Percentiles rank a stretch among this genome's conserved stretches.
Evolutionary conservation across 2,797 vertebrate species (phyloP).

Genomic region (Margarornis squamiger): DNA sequence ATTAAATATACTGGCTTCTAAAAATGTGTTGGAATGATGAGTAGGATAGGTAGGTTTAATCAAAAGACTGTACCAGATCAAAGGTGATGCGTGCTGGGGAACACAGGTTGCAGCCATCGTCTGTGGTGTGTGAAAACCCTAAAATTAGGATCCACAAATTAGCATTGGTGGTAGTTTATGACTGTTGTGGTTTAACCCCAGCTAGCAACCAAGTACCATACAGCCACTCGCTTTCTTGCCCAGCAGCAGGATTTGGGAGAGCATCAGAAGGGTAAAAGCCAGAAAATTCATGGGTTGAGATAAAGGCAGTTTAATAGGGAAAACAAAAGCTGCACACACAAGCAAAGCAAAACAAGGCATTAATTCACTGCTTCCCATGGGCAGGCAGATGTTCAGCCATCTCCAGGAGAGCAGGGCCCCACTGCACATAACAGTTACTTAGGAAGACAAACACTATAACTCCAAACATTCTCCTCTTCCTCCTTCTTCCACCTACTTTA

Average conservation of each 20-base stretch:
- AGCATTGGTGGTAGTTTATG: background rate
- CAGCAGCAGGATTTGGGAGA: background rate
- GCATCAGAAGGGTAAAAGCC: background rate
- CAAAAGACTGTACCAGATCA: background rate
- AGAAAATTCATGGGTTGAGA: background rate
- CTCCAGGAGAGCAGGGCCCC: background rate
- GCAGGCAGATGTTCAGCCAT: background rate
- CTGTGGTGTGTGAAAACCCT: background rate
- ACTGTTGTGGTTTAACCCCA: background rate
- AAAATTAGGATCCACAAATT: background rate
- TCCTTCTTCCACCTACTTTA: background rate
- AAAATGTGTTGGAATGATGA: background rate
- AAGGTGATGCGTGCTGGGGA: background rate
- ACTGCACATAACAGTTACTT: rapidly evolving
- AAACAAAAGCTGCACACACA: background rate
- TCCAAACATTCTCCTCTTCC: background rate
- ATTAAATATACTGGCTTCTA: background rate
- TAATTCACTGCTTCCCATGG: background rate
- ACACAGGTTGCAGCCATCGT: background rate
- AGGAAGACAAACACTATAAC: background rate
- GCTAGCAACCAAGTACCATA: background rate
- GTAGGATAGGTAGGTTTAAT: background rate
- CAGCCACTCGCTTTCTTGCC: rapidly evolving
- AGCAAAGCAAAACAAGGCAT: background rate
- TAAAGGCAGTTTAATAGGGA: background rate